A percentile compares a stretch with the other conserved stretches of the same genome.
Evolutionary conservation across 1,140 invertebrate genomes (phyloP).

Genomic region (Drosophila orena): DNA sequence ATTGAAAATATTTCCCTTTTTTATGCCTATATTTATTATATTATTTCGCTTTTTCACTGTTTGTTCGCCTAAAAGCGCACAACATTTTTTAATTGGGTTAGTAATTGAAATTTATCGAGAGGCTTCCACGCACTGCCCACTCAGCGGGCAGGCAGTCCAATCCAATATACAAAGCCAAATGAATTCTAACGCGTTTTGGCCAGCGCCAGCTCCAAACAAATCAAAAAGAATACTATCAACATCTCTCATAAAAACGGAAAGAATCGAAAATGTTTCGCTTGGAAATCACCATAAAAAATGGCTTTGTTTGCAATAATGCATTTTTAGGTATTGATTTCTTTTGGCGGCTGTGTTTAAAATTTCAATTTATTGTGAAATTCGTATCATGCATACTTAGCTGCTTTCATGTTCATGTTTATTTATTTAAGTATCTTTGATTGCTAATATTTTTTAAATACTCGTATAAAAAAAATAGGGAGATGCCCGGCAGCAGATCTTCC

Average conservation of each 20-base stretch:
- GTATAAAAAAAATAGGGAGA: too few relatives aligned
- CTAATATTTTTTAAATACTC: too few relatives aligned
- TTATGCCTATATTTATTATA: conserved; percentile 53
- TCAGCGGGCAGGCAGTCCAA: conserved; percentile 15
- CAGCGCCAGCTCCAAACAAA: conserved; percentile 13
- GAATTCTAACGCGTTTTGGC: conserved; percentile 55
- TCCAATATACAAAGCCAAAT: conserved; percentile 52
- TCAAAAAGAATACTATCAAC: conserved; percentile 2
- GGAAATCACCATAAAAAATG: not conserved
- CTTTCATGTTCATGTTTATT: too few relatives aligned
- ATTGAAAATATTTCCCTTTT: conserved; percentile 58
- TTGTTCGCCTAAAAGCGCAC: conserved; percentile 76
- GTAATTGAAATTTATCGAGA: conserved; percentile 83
- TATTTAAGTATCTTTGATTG: too few relatives aligned
- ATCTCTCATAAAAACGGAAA: conserved; percentile 2
- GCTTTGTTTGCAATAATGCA: conserved; percentile 4
- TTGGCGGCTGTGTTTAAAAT: not conserved
- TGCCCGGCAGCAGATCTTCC: too few relatives aligned
- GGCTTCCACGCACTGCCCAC: conserved; percentile 53
- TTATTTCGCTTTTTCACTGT: conserved; percentile 60
- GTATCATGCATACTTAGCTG: too few relatives aligned
- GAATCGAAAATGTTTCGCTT: not conserved
- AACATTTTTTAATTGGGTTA: conserved; percentile 83
- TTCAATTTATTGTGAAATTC: too few relatives aligned
- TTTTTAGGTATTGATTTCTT: not conserved